phyloP scores from a whole-genome alignment of 1,140 invertebrate species.

The Bombus balteatus region DNA sequence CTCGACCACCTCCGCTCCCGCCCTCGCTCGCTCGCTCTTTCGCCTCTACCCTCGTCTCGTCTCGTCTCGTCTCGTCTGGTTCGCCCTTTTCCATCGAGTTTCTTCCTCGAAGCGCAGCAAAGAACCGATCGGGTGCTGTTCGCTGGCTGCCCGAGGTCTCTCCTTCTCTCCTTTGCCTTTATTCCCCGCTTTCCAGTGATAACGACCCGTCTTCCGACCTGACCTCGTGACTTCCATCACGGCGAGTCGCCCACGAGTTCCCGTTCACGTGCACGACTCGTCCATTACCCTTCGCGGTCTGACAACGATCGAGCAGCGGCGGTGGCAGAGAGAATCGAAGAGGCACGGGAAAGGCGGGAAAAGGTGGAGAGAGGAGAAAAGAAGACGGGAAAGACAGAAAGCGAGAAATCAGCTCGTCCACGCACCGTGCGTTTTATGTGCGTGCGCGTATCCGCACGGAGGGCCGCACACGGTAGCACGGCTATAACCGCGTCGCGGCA shows the following conservation, averaged over 20 bases:
- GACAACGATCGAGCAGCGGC: too few species aligned
- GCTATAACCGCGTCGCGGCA: constrained; percentile 79
- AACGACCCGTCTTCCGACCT: constrained; percentile 21
- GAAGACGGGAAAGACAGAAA: constrained; percentile 23
- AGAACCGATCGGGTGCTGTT: background rate
- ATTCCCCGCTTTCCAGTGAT: background rate
- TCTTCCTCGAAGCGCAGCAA: constrained; percentile 28
- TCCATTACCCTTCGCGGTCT: too few species aligned
- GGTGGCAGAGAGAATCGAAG: too few species aligned
- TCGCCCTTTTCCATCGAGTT: constrained; percentile 5
- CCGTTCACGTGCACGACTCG: too few species aligned
- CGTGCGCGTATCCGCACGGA: constrained; percentile 44
- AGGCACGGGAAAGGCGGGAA: too few species aligned
- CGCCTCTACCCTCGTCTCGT: background rate
- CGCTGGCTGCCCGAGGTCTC: background rate
- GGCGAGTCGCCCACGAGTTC: background rate
- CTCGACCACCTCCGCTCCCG: background rate
- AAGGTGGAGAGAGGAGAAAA: too few species aligned
- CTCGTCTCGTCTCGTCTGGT: background rate
- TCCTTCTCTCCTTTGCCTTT: background rate
- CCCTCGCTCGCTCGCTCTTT: background rate
- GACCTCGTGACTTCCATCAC: constrained; percentile 42
- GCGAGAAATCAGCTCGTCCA: constrained; percentile 60
- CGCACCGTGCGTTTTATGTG: constrained; percentile 68
- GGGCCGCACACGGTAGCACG: constrained; percentile 72